These are phyloP conservation scores for Apocrypta bakeri DNA, from an alignment of 1,140 invertebrate genomes.

Conservation along the genomic window DNA sequence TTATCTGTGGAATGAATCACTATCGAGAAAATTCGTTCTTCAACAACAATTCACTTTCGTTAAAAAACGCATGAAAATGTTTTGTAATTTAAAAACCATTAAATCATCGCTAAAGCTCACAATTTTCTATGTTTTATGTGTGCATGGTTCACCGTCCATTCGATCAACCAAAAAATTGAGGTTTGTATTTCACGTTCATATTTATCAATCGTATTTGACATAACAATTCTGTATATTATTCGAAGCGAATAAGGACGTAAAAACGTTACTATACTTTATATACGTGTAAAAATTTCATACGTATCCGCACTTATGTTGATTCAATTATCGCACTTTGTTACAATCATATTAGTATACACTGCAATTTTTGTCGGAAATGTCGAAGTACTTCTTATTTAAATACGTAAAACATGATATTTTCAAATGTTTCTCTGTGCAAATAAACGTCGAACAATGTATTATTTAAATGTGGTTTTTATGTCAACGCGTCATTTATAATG, in stretches of 20 bases:
- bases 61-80: neutral
- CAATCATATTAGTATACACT: too few relatives aligned
- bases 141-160: constrained; percentile 24
- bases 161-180: constrained; percentile 27
- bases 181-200: constrained; percentile 35
- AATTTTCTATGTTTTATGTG: constrained; percentile 37
- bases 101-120: constrained; percentile 7
- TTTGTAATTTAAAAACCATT: neutral
- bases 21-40: neutral
- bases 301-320: too few relatives aligned
- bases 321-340: too few relatives aligned
- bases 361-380: too few relatives aligned
- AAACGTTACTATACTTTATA: too few relatives aligned
- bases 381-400: too few relatives aligned
- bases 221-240: too few relatives aligned
- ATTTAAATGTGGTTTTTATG: neutral
- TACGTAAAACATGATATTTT: too few relatives aligned
- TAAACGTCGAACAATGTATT: too few relatives aligned
- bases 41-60: neutral
- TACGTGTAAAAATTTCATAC: too few relatives aligned
- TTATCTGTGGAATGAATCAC: neutral
- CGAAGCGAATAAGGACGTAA: too few relatives aligned
- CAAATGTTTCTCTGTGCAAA: too few relatives aligned
- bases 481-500: neutral
- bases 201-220: neutral